Evolutionary conservation across 2,888 invertebrate genomes (phyloP).

Genomic region (Marasmarcha lunaedactyla): DNA sequence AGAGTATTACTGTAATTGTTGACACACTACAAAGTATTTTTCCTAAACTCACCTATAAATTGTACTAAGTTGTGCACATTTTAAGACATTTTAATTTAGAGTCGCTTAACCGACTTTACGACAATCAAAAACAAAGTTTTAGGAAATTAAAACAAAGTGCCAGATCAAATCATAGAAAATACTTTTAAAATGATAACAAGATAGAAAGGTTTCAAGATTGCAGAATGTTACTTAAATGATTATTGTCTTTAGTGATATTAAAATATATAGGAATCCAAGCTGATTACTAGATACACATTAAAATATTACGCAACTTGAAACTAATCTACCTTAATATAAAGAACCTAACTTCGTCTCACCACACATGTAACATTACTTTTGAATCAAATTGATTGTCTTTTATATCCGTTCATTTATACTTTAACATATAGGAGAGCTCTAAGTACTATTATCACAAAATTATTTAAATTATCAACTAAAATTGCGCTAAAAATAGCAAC

Average conservation of each 20-base stretch:
- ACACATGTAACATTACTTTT: slow-evolving; percentile 68
- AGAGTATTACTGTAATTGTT: too few relatives aligned
- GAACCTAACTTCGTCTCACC: slow-evolving; percentile 66
- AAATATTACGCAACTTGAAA: slow-evolving; percentile 15
- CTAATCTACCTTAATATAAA: slow-evolving; percentile 16
- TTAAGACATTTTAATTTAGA: too few relatives aligned
- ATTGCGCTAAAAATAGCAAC: slow-evolving; percentile 50
- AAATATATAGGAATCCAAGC: not conserved
- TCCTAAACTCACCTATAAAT: slow-evolving; percentile 24
- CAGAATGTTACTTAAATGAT: slow-evolving; percentile 5
- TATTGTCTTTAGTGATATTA: not conserved
- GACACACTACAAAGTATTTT: slow-evolving; percentile 26
- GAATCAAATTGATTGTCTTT: slow-evolving; percentile 41
- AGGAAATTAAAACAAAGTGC: too few relatives aligned
- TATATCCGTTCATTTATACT: slow-evolving; percentile 26
- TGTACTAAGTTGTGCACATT: too few relatives aligned
- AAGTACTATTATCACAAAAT: slow-evolving; percentile 66
- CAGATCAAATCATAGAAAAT: too few relatives aligned
- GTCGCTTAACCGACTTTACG: too few relatives aligned
- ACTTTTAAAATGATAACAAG: slow-evolving; percentile 16
- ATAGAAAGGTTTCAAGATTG: slow-evolving; percentile 43
- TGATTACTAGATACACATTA: not conserved
- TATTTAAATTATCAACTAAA: slow-evolving; percentile 45
- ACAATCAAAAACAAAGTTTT: too few relatives aligned
- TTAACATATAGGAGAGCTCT: slow-evolving; percentile 25